Evolutionary conservation across 64 coral and sea anemone species (phyloP), one percentile per base, ranked within the genome.

Genomic region (Pachyseris speciosa): DNA sequence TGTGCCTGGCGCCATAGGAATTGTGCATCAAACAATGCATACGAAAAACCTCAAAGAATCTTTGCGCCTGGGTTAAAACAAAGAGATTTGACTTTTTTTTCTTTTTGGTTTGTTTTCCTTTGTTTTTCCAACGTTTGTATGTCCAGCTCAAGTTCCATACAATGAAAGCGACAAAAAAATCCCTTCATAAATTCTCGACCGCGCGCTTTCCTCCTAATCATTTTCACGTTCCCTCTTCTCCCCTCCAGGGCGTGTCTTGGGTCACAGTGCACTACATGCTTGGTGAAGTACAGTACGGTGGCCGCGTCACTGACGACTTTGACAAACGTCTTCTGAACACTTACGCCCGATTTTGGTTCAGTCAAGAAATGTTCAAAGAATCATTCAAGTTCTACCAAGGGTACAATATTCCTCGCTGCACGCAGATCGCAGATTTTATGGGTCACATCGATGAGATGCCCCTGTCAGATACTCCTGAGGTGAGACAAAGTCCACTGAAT

Each of bases 261-360:
- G 89, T 86, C 10, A 98, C 96, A 39, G 96, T 98, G 13, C 96
- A 98, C 58, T 98, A 98, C 57, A 98, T 98, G 96, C 91, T 98
- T 31, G 96, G 96, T 64, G 96, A 98, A 33, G 96, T 98, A 19
- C 96, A 98, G n/a, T 98, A 98, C 70, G 96, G 96, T 19, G 96
- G 96, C 6, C 89, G 96, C 50, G 96, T 98, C 2, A 98, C 93
- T 5, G 96, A 98, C 45, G 96, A 98, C 67, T 98, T 98, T 37
- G 96, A 98, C 64, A 98, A 98, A 70, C 93, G 96, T 32, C 74
- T 98, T 0, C 74, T 98, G 2, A 98, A 98, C 66, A 98, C 96
- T 16, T 98, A 88, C 24, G 93, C 96, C 30, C 86, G 80, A 19
- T 90, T 95, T 10, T 98, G 94, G 72, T 98, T 95, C 47, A 90